Evolutionary conservation across 2,113 vertebrate species (phyloP).

Genomic region (Zosterops japonicus): DNA sequence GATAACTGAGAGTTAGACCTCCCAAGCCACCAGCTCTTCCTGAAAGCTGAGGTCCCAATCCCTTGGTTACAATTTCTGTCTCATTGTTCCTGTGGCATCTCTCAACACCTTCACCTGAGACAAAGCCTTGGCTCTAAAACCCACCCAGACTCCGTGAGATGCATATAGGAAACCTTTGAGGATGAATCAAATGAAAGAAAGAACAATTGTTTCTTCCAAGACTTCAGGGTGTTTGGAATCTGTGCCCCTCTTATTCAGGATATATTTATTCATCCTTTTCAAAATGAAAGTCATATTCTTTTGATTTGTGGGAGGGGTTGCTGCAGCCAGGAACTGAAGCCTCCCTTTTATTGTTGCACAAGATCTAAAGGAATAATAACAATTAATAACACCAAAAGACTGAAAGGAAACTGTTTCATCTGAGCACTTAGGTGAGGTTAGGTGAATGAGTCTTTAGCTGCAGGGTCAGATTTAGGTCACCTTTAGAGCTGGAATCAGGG

Average conservation of each 20-base stretch:
- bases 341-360: slow-evolving; percentile 35
- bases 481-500: neutral
- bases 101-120: neutral
- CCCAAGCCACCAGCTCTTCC: neutral
- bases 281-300: slow-evolving; percentile 9
- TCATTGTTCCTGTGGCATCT: neutral
- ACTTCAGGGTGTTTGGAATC: neutral
- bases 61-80: neutral
- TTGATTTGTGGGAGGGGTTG: slow-evolving; percentile 47
- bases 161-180: neutral
- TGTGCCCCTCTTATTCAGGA: neutral
- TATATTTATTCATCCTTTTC: slow-evolving; percentile 44
- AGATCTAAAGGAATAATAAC: slow-evolving; percentile 48
- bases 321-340: neutral
- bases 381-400: neutral
- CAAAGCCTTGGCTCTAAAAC: slow-evolving; percentile 16
- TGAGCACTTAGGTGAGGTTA: neutral
- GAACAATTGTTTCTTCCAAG: slow-evolving; percentile 8
- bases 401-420: slow-evolving; percentile 25
- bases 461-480: neutral
- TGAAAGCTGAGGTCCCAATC: neutral
- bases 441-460: neutral
- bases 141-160: neutral
- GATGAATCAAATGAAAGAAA: slow-evolving; percentile 41
- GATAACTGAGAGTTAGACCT: neutral